Conservation (phyloP, 2,113 vertebrate genomes). For the Ophthalmolycus amberensis region DNA sequence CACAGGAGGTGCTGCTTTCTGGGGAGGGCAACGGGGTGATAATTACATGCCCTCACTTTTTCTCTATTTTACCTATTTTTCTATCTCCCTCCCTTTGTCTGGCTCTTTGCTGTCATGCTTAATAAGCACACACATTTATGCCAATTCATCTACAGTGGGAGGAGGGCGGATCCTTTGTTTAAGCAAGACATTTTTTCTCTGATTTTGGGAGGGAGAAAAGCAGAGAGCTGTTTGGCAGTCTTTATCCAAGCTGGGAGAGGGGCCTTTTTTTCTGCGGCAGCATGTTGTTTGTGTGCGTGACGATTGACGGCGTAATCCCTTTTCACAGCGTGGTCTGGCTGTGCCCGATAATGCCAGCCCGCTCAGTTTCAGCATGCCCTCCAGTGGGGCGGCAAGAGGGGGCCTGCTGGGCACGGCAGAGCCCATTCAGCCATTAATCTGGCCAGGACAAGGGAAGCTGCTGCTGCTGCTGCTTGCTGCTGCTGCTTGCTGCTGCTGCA, state of each 20-base stretch:
- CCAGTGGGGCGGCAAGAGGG: conserved; percentile 75
- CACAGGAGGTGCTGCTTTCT: conserved; percentile 72
- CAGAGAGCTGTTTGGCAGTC: conserved; percentile 67
- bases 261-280: conserved; percentile 67
- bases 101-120: conserved; percentile 66
- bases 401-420: conserved; percentile 75
- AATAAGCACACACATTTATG: conserved; percentile 71
- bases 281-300: conserved; percentile 80
- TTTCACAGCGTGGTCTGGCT: conserved; percentile 84
- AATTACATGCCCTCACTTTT: conserved; percentile 69
- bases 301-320: conserved; percentile 83
- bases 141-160: conserved; percentile 68
- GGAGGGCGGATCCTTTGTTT: conserved; percentile 64
- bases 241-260: conserved; percentile 74
- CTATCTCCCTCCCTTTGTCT: conserved; percentile 44
- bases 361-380: conserved; percentile 78
- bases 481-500: conserved; percentile 75
- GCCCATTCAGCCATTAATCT: conserved; percentile 83
- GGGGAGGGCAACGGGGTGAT: conserved; percentile 64
- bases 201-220: conserved; percentile 65
- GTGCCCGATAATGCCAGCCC: conserved; percentile 83
- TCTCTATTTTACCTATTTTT: conserved; percentile 32
- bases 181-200: conserved; percentile 71
- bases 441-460: conserved; percentile 76
- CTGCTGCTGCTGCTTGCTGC: conserved; percentile 55